These are phyloP conservation scores for Micromussa lordhowensis DNA, from an alignment of 92 coral and sea anemone genomes.

Conservation along the genomic window DNA sequence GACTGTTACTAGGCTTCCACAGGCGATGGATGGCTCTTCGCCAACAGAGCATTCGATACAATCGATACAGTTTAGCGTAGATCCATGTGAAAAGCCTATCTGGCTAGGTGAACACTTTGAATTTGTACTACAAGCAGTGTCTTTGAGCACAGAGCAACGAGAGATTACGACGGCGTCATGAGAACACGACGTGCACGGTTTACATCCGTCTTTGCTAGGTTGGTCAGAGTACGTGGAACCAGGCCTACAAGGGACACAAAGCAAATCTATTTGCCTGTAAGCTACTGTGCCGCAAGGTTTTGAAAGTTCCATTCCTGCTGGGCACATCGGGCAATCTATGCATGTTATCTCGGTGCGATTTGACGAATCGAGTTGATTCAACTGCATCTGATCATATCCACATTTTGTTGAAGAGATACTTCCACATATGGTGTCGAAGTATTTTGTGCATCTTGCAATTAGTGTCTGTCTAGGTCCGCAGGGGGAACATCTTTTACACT, in stretches of 20 bases:
- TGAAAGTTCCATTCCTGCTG: slow-evolving; percentile 14
- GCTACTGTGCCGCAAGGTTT: neutral
- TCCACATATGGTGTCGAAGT: slow-evolving; percentile 6
- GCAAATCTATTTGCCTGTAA: neutral
- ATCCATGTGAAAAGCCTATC: neutral
- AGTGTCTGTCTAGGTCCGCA: neutral
- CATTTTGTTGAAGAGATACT: neutral
- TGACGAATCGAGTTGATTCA: neutral
- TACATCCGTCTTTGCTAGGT: neutral
- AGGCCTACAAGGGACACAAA: neutral
- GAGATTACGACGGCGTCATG: neutral
- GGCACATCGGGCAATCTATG: slow-evolving; percentile 13
- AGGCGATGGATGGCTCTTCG: neutral
- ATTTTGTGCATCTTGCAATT: slow-evolving; percentile 10
- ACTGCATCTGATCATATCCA: neutral
- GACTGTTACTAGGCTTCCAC: neutral
- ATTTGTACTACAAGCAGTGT: neutral
- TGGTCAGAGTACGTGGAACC: slow-evolving; percentile 11
- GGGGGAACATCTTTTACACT: slow-evolving; percentile 1
- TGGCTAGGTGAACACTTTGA: neutral
- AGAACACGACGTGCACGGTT: neutral
- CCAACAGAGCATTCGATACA: slow-evolving; percentile 4
- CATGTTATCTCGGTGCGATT: neutral
- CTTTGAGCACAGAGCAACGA: neutral
- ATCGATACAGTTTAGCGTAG: neutral